Percentiles rank a stretch among this genome's conserved stretches.
These are phyloP conservation scores for Melanitta fusca DNA, from an alignment of 2,797 vertebrate genomes.

Conservation along the genomic window DNA sequence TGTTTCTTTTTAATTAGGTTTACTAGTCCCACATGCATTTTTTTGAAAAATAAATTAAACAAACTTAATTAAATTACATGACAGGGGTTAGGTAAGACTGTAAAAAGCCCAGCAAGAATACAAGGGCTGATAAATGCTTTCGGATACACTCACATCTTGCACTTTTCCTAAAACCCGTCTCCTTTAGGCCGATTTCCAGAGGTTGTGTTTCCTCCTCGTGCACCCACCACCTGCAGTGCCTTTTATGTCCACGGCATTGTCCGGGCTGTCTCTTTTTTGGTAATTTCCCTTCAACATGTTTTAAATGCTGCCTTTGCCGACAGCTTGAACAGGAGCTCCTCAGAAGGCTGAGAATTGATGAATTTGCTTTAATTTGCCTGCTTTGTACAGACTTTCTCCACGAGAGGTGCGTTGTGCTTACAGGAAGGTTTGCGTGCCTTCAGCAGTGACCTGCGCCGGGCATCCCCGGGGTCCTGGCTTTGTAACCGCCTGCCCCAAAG, in stretches of 20 bases:
- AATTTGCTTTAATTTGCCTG: not conserved
- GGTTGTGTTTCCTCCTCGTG: not conserved
- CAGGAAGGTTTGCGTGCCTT: not conserved
- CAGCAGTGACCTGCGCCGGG: not conserved
- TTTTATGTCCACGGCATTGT: too few relatives aligned
- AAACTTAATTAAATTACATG: slow-evolving; percentile 53
- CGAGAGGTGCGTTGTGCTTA: not conserved
- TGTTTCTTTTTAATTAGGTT: slow-evolving; percentile 74
- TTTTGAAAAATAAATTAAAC: slow-evolving; percentile 56
- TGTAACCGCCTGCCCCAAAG: accelerated
- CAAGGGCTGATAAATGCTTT: not conserved
- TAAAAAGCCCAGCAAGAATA: not conserved
- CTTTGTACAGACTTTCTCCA: not conserved
- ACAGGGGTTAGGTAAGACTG: slow-evolving; percentile 46
- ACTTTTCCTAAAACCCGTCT: not conserved
- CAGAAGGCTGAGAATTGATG: not conserved
- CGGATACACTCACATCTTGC: not conserved
- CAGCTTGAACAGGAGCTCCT: not conserved
- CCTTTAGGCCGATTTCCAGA: not conserved
- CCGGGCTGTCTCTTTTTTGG: not conserved
- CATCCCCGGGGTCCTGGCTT: too few relatives aligned
- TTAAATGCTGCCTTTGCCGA: not conserved
- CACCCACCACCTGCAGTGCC: not conserved
- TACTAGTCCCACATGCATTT: slow-evolving; percentile 55
- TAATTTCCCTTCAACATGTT: not conserved